phyloP scores from a whole-genome alignment of 2,113 vertebrate genomes.

The Malurus cyaneus region DNA sequence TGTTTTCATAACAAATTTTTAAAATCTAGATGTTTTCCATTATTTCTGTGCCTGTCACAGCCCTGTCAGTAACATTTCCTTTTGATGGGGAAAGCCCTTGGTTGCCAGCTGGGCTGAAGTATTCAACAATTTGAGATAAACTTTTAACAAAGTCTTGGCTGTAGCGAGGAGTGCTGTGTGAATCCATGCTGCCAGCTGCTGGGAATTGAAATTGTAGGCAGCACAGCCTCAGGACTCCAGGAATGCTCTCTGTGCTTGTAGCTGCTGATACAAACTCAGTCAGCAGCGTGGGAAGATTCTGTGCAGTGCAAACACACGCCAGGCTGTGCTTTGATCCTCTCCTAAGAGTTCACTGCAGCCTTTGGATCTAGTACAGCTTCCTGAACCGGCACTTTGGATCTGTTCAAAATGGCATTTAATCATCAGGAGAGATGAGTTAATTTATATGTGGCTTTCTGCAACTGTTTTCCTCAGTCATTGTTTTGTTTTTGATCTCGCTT shows the following conservation, averaged over 20 bases:
- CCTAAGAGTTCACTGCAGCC: background rate
- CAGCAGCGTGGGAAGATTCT: background rate
- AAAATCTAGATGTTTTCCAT: background rate
- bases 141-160: background rate
- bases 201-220: background rate
- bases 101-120: background rate
- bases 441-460: background rate
- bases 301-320: background rate
- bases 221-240: background rate
- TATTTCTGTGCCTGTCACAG: background rate
- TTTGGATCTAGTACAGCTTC: background rate
- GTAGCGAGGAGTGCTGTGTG: background rate
- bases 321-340: slow-evolving; percentile 8
- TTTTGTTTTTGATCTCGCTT: background rate
- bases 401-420: background rate
- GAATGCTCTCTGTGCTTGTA: background rate
- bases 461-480: background rate
- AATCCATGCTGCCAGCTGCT: background rate
- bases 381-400: background rate
- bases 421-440: background rate
- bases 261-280: background rate
- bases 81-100: background rate
- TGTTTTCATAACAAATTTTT: background rate
- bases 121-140: background rate
- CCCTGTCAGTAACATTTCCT: background rate